Conservation (phyloP, 2,113 vertebrate genomes). For the Sciurus niger region DNA sequence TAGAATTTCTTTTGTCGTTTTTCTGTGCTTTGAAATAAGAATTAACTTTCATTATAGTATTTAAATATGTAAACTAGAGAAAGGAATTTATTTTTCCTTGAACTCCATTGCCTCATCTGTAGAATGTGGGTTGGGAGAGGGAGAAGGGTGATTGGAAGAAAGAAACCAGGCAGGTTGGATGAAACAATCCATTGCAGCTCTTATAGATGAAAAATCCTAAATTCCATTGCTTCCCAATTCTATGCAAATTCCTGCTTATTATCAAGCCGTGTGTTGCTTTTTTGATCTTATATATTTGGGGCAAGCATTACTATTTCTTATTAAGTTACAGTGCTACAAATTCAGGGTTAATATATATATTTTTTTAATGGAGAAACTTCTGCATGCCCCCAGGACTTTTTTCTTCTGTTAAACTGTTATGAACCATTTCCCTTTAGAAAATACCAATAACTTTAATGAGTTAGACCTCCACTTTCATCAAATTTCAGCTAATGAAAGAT, state of each 20-base stretch:
- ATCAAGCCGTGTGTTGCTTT: slow-evolving; percentile 44
- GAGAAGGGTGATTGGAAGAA: not conserved
- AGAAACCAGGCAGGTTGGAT: not conserved
- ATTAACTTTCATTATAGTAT: slow-evolving; percentile 7
- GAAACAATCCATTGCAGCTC: not conserved
- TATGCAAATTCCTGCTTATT: slow-evolving; percentile 22
- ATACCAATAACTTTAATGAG: slow-evolving; percentile 66
- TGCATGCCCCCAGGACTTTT: not conserved
- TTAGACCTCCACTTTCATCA: slow-evolving; percentile 36
- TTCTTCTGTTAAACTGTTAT: slow-evolving; percentile 61
- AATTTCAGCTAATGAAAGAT: slow-evolving; percentile 74
- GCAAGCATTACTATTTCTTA: slow-evolving; percentile 60
- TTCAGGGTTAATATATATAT: slow-evolving; percentile 70
- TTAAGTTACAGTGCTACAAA: slow-evolving; percentile 66
- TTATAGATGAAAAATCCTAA: not conserved
- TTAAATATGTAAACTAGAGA: slow-evolving; percentile 6
- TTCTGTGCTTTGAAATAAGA: not conserved
- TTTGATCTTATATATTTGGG: slow-evolving; percentile 43
- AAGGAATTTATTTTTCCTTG: slow-evolving; percentile 15
- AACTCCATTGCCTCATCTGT: not conserved
- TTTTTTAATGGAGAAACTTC: slow-evolving; percentile 73
- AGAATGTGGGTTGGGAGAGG: not conserved
- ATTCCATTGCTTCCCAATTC: slow-evolving; percentile 36
- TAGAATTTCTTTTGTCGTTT: slow-evolving; percentile 48
- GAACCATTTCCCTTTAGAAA: slow-evolving; percentile 70